Base-by-base conservation (phyloP, 2,888 invertebrate species). In the Heliconius sara region DNA sequence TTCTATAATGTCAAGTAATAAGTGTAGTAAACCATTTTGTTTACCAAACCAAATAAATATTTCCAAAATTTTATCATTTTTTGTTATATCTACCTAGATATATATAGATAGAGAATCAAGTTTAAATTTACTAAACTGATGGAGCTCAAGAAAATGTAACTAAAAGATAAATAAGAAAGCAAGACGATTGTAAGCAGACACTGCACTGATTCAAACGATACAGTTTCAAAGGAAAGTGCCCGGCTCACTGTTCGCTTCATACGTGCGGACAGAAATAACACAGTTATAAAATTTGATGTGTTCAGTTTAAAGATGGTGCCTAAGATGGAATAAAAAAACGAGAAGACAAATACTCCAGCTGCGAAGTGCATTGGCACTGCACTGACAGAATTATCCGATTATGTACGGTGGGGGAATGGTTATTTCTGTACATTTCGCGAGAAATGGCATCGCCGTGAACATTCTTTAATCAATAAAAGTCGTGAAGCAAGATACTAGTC, bases 341-440 rank as follows among this genome's bases (percentile, higher is more conserved):
- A 90, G 89, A 89, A 87, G 87, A 86, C 85, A 84, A 88, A 87
- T 88, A 88, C 92, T 91, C 92, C 93, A 92, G 90, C 93, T 89
- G 92, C 88, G 93, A 89, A 89, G 90, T 92, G 92, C 93, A 93
- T 91, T 91, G 90, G 91, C 89, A 88, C 85, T 88, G 90, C 90
- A 90, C 87, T 88, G 93, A 94, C 94, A 89, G 91, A 93, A 92
- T 93, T 93, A 93, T 91, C 91, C 86, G 83, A 85, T 86, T 86
- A 86, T 86, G 85, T 87, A 87, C 88, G 84, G 91, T 87, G 91
- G 92, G 92, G 90, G 88, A 88, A 84, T 83, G 89, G 91, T 87
- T 95, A 95, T 95, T 94, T 92, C 90, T 90, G 93, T 89, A 89
- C 88, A 87, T 91, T 95, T 94, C 86, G 94, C 94, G 90, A 91